Percentiles rank a stretch among this genome's conserved stretches.
phyloP scores from a whole-genome alignment of 1,140 invertebrate species.

The Halesus radiatus region DNA sequence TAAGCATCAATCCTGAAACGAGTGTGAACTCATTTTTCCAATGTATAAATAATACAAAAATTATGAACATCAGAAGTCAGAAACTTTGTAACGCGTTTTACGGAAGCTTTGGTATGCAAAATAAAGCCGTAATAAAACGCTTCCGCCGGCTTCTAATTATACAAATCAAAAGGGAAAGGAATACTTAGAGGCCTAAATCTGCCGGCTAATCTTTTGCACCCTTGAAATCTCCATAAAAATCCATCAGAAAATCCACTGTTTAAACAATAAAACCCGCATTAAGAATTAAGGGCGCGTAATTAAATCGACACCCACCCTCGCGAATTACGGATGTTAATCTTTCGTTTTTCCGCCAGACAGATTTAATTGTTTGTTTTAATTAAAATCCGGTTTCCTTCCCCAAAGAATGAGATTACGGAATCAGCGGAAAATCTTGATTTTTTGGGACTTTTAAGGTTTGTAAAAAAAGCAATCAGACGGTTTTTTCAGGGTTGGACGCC shows the following conservation, averaged over 20 bases:
- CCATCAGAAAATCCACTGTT: slow-evolving; percentile 17
- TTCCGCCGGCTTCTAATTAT: no score
- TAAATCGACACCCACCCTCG: slow-evolving; percentile 51
- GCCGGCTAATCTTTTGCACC: not conserved
- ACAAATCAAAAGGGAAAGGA: no score
- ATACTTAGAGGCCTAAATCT: slow-evolving; percentile 9
- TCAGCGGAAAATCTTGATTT: slow-evolving; percentile 30
- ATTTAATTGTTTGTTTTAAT: slow-evolving; percentile 59
- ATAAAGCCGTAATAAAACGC: no score
- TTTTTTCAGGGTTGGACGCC: slow-evolving; percentile 19
- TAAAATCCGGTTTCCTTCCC: slow-evolving; percentile 49
- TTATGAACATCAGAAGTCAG: no score
- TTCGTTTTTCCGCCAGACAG: slow-evolving; percentile 48
- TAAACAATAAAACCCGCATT: slow-evolving; percentile 39
- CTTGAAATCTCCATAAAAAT: slow-evolving; percentile 17
- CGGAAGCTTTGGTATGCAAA: no score
- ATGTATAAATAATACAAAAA: no score
- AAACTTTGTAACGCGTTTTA: no score
- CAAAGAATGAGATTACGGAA: slow-evolving; percentile 20
- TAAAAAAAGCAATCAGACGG: slow-evolving; percentile 38
- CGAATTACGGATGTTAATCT: slow-evolving; percentile 54
- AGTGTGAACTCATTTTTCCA: no score
- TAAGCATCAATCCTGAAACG: no score
- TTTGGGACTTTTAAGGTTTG: slow-evolving; percentile 44
- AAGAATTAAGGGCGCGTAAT: slow-evolving; percentile 54